Conservation (phyloP, 2,113 vertebrate genomes). For the Ageneiosus marmoratus region DNA sequence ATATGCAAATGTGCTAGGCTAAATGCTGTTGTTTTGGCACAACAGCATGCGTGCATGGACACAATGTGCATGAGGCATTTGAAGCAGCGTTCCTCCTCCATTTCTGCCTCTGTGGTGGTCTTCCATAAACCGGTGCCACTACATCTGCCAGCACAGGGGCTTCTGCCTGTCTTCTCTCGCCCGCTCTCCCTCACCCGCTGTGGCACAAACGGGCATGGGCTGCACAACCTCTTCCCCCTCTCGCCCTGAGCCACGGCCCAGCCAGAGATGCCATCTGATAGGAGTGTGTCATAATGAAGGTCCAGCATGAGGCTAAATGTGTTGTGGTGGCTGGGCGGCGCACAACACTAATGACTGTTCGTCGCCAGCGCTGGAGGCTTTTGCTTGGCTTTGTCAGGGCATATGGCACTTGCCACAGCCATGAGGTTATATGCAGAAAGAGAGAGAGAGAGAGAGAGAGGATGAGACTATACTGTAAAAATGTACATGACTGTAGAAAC, state of each 20-base stretch:
- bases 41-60: slow-evolving; percentile 53
- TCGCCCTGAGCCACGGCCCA: slow-evolving; percentile 79
- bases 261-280: slow-evolving; percentile 91
- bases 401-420: slow-evolving; percentile 89
- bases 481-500: background rate
- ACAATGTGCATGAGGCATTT: slow-evolving; percentile 30
- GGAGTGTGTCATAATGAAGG: slow-evolving; percentile 98
- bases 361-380: slow-evolving; percentile 80
- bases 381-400: slow-evolving; percentile 83
- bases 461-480: slow-evolving; percentile 3
- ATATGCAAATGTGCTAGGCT: slow-evolving; percentile 32
- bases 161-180: slow-evolving; percentile 61
- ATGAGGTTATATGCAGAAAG: slow-evolving; percentile 22
- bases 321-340: slow-evolving; percentile 90
- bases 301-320: slow-evolving; percentile 99
- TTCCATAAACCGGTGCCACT: slow-evolving; percentile 76
- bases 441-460: slow-evolving; percentile 17
- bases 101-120: slow-evolving; percentile 69
- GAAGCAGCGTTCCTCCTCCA: slow-evolving; percentile 58
- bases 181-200: slow-evolving; percentile 74
- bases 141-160: slow-evolving; percentile 81
- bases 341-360: slow-evolving; percentile 95
- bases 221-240: slow-evolving; percentile 68
- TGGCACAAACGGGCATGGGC: slow-evolving; percentile 76
- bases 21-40: slow-evolving; percentile 48